A percentile compares a stretch with the other conserved stretches of the same genome.
These are phyloP conservation scores for Orthochromis malagaraziensis DNA, from an alignment of 2,113 vertebrate species.

Conservation along the genomic window DNA sequence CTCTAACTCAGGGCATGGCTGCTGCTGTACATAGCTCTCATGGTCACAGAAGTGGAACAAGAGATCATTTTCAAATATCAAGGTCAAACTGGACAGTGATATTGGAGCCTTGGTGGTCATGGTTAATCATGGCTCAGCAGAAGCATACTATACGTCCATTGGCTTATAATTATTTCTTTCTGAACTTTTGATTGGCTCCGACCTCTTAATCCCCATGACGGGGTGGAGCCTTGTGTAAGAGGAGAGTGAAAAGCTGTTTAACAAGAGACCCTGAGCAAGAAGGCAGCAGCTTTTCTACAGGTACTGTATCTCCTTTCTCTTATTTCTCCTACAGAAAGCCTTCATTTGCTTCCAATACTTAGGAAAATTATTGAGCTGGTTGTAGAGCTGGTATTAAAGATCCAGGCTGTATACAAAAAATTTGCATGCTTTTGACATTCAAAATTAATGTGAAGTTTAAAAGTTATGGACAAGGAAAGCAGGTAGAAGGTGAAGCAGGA, in stretches of 20 bases:
- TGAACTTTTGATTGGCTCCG: constrained; percentile 38
- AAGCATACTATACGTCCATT: not conserved
- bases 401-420: not conserved
- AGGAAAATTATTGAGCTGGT: not conserved
- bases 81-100: constrained; percentile 37
- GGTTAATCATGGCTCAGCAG: not conserved
- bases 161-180: not conserved
- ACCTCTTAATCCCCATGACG: constrained; percentile 38
- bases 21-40: not conserved
- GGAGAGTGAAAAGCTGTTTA: constrained; percentile 33
- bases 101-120: not conserved
- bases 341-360: not conserved
- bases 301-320: constrained; percentile 30
- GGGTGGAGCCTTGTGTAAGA: constrained; percentile 13
- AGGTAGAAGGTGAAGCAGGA: not conserved
- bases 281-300: constrained; percentile 49
- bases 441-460: not conserved
- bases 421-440: not conserved
- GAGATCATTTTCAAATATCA: constrained; percentile 9
- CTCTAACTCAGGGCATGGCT: not conserved
- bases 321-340: not conserved
- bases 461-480: not conserved
- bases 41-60: not conserved
- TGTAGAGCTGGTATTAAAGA: not conserved
- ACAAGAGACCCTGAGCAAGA: constrained; percentile 10